Percentiles rank a stretch among this genome's conserved stretches.
These are phyloP conservation scores for Dicranocentrus wangi DNA, from an alignment of 2,888 invertebrate genomes.

Conservation along the genomic window DNA sequence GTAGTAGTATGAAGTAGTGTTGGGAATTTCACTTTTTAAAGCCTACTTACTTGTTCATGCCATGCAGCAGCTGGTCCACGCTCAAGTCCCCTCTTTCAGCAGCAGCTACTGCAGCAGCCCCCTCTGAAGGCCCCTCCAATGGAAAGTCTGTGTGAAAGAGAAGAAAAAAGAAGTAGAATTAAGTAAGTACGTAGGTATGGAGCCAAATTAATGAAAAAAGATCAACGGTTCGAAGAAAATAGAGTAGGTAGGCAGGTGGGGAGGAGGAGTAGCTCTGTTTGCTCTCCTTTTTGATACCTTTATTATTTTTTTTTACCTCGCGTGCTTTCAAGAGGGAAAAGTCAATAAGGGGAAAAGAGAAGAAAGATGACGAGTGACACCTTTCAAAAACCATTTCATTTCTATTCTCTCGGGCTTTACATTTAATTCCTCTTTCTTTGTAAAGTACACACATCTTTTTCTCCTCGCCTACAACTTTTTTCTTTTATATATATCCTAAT, in stretches of 20 bases:
- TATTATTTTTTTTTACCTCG: too few relatives aligned
- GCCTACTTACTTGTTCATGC: slow-evolving; percentile 72
- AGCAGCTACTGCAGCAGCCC: slow-evolving; percentile 43
- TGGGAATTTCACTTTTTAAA: slow-evolving; percentile 26
- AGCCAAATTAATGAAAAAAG: background rate
- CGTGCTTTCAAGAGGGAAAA: too few relatives aligned
- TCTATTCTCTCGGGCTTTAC: too few relatives aligned
- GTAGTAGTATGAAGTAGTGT: slow-evolving; percentile 9
- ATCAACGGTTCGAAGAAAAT: background rate
- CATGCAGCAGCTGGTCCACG: slow-evolving; percentile 71
- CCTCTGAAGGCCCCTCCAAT: slow-evolving; percentile 67
- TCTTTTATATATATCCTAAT: too few relatives aligned
- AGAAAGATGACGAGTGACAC: too few relatives aligned
- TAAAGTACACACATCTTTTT: too few relatives aligned
- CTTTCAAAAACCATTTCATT: too few relatives aligned
- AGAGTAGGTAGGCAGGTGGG: background rate
- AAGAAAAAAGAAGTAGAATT: slow-evolving; percentile 20
- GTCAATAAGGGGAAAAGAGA: too few relatives aligned
- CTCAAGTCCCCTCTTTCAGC: slow-evolving; percentile 68
- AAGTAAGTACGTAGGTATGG: slow-evolving; percentile 17
- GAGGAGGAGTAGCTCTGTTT: slow-evolving; percentile 13
- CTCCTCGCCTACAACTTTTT: too few relatives aligned
- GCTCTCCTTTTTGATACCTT: slow-evolving; percentile 9
- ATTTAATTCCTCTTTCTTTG: too few relatives aligned
- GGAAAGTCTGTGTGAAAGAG: slow-evolving; percentile 68